Evolutionary conservation across 2,888 invertebrate species (phyloP).

Genomic region (Eristalis arbustorum): DNA sequence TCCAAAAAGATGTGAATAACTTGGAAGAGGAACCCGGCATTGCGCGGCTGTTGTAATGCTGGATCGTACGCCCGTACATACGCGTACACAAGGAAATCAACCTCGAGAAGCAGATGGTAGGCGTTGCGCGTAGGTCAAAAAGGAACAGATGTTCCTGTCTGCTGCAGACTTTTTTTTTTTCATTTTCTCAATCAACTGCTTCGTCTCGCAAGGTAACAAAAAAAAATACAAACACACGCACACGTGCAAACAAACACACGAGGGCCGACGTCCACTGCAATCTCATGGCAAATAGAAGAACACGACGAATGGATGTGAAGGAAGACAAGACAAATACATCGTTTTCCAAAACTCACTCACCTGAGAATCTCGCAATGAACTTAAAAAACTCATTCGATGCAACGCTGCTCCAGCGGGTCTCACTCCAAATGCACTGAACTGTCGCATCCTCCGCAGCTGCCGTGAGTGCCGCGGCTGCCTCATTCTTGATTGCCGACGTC

Average conservation of each 20-base stretch:
- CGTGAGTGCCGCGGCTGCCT: conserved; percentile 2
- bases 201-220: background rate
- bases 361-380: conserved; percentile 63
- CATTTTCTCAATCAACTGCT: conserved; percentile 16
- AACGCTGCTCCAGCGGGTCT: conserved; percentile 23
- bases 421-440: conserved; percentile 47
- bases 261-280: background rate
- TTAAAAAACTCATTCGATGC: conserved; percentile 57
- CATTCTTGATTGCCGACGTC: conserved; percentile 32
- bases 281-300: background rate
- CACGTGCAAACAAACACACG: background rate
- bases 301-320: background rate
- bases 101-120: conserved; percentile 50
- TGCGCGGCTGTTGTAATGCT: conserved; percentile 18
- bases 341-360: conserved; percentile 37
- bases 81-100: conserved; percentile 45
- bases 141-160: conserved; percentile 57
- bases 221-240: background rate
- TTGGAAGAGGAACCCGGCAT: conserved; percentile 33
- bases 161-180: conserved; percentile 13
- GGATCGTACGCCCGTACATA: background rate
- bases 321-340: background rate
- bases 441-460: conserved; percentile 54
- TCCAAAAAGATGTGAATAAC: background rate
- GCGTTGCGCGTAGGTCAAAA: conserved; percentile 50